phyloP scores from a whole-genome alignment of 1,140 invertebrate genomes.

The Lineus longissimus region DNA sequence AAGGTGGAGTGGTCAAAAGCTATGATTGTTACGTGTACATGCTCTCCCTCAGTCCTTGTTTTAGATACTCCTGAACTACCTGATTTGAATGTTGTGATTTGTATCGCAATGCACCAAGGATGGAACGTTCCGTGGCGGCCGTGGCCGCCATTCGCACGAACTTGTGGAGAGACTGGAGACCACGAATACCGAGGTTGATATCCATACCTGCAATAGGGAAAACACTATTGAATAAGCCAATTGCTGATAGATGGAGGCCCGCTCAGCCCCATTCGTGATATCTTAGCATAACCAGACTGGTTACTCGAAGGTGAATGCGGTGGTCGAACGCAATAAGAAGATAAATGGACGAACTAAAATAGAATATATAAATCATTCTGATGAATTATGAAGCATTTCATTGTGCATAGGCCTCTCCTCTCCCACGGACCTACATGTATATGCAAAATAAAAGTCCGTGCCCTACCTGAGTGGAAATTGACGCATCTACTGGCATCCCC shows the following conservation, averaged over 20 bases:
- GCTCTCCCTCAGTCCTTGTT: constrained; percentile 35
- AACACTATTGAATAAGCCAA: neutral
- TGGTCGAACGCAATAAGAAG: no score
- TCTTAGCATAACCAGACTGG: neutral
- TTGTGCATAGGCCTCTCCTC: no score
- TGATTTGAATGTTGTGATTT: constrained; percentile 38
- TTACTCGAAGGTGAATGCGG: no score
- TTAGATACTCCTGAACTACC: constrained; percentile 34
- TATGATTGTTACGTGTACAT: constrained; percentile 29
- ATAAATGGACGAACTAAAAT: no score
- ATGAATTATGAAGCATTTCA: no score
- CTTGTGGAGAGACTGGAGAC: constrained; percentile 31
- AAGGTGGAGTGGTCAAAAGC: no score
- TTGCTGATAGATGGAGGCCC: neutral
- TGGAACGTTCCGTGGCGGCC: constrained; percentile 38
- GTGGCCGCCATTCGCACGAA: constrained; percentile 35
- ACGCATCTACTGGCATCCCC: constrained; percentile 40
- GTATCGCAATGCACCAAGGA: constrained; percentile 30
- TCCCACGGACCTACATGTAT: no score
- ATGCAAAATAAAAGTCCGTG: neutral
- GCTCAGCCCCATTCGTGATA: neutral
- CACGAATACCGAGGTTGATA: constrained; percentile 40
- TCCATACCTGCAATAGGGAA: constrained; percentile 40
- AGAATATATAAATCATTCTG: no score
- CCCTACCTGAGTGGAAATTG: constrained; percentile 46